These are phyloP conservation scores for Anisognathus igniventris DNA, from an alignment of 2,797 vertebrate species.

Conservation along the genomic window DNA sequence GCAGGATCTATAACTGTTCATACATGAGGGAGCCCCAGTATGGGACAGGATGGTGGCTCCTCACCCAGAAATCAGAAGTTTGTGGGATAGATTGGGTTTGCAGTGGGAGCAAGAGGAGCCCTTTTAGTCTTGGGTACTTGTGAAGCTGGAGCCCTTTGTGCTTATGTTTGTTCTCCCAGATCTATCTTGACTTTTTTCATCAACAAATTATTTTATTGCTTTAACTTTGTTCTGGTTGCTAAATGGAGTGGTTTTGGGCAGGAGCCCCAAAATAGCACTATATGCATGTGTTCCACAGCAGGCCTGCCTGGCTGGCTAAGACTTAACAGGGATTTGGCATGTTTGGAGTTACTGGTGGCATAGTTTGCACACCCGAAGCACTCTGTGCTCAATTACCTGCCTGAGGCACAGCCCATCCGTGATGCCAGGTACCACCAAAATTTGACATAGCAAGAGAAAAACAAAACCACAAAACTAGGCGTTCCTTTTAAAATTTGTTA, in stretches of 20 bases:
- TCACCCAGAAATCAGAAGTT: accelerated
- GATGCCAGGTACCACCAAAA: no score
- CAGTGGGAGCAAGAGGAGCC: no score
- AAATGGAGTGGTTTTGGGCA: not conserved
- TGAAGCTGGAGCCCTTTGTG: not conserved
- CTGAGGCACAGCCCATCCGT: not conserved
- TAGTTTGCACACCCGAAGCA: not conserved
- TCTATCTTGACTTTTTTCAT: not conserved
- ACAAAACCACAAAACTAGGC: not conserved
- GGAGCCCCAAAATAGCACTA: not conserved
- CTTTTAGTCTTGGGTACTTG: not conserved
- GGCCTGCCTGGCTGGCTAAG: not conserved
- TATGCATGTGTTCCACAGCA: not conserved
- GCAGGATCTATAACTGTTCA: not conserved
- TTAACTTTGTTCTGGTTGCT: not conserved
- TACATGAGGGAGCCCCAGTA: accelerated
- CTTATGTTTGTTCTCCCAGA: not conserved
- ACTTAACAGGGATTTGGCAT: not conserved
- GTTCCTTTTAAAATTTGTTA: not conserved
- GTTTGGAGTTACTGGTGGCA: not conserved
- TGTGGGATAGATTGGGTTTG: not conserved
- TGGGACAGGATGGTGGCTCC: accelerated
- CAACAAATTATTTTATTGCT: not conserved
- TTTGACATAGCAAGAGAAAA: not conserved
- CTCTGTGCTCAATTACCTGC: not conserved